Evolutionary conservation across 2,888 invertebrate species (phyloP).

Genomic region (Entomobrya multifasciata): DNA sequence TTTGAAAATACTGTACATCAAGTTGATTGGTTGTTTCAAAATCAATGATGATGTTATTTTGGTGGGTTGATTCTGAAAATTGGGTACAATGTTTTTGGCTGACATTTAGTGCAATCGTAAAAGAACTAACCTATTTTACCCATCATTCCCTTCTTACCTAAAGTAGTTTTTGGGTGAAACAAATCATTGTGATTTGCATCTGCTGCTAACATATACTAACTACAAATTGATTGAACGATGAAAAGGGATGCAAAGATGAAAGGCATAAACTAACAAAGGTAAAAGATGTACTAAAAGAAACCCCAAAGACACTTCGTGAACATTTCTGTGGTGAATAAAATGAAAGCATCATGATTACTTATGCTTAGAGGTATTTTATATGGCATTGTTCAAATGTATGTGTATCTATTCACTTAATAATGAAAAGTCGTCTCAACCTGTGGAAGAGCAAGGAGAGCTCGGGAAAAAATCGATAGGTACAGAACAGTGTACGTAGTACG

Average conservation of each 20-base stretch:
- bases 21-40: too few species aligned
- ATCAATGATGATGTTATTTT: conserved; percentile 15
- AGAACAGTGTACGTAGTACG: not conserved
- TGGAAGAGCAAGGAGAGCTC: not conserved
- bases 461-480: conserved; percentile 55
- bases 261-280: too few species aligned
- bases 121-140: conserved; percentile 37
- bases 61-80: conserved; percentile 10
- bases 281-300: not conserved
- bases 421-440: conserved; percentile 42
- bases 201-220: not conserved
- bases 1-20: too few species aligned
- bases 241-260: not conserved
- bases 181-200: conserved; percentile 45
- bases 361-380: too few species aligned
- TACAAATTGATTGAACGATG: not conserved
- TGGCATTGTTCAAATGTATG: too few species aligned
- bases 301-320: too few species aligned
- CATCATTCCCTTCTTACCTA: conserved; percentile 52
- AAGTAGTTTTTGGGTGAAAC: conserved; percentile 29
- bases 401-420: conserved; percentile 1
- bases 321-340: too few species aligned
- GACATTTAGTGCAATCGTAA: conserved; percentile 4
- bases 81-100: conserved; percentile 42
- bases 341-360: too few species aligned